Evolutionary conservation across 2,888 invertebrate species (phyloP).

Genomic region (Lamellibrachia satsuma): DNA sequence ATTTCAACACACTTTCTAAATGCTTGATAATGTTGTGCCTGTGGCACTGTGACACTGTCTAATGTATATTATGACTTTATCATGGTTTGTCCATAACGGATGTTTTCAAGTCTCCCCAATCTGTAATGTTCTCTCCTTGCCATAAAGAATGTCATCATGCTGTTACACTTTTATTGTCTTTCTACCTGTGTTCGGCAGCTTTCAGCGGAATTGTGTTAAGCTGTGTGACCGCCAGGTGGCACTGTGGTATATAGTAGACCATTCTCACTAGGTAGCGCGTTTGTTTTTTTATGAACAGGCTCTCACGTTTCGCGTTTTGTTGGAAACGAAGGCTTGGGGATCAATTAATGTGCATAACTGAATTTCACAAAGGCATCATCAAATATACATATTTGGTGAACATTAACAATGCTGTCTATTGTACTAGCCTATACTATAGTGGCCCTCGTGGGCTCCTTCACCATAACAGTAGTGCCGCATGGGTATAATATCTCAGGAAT

Average conservation of each 20-base stretch:
- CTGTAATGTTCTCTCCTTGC: background rate
- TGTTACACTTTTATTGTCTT: background rate
- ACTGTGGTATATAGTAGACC: no score
- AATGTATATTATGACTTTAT: no score
- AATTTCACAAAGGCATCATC: no score
- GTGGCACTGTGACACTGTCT: no score
- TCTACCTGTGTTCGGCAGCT: background rate
- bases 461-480: background rate
- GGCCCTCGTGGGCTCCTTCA: no score
- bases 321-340: background rate
- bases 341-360: background rate
- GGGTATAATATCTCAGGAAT: no score
- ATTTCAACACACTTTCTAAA: no score
- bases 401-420: no score
- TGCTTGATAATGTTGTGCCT: no score
- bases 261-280: background rate
- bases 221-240: no score
- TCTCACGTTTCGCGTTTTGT: background rate
- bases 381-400: no score
- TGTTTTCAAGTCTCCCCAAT: background rate
- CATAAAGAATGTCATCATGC: background rate
- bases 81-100: background rate
- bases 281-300: background rate
- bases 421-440: no score
- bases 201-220: background rate